Percentiles rank a stretch among this genome's conserved stretches.
Evolutionary conservation across 2,797 vertebrate species (phyloP).

Genomic region (Fratercula arctica): DNA sequence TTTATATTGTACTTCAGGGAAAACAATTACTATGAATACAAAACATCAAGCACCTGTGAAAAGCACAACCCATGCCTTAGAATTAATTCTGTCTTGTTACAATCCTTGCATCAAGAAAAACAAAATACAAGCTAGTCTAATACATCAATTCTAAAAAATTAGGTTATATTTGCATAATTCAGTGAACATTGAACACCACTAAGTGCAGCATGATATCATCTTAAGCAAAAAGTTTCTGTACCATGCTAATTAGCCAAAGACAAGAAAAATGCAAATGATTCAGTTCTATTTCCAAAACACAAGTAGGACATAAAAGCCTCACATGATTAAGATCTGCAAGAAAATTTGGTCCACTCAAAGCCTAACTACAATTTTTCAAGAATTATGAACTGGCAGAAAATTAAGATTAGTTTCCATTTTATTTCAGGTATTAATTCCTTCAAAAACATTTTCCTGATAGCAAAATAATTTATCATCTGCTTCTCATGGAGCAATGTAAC

Average conservation of each 20-base stretch:
- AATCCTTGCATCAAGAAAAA: constrained; percentile 28
- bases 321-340: background rate
- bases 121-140: constrained; percentile 1
- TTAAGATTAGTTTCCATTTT: background rate
- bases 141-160: background rate
- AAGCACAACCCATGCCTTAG: constrained; percentile 15
- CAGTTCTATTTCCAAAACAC: background rate
- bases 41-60: constrained; percentile 65
- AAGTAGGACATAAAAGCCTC: background rate
- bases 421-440: background rate
- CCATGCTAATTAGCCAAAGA: constrained; percentile 11
- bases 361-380: background rate
- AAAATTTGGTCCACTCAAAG: background rate
- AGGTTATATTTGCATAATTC: constrained; percentile 68
- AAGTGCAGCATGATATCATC: constrained; percentile 27
- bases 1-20: constrained; percentile 63
- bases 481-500: background rate
- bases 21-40: constrained; percentile 62
- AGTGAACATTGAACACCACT: constrained; percentile 30
- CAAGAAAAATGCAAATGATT: constrained; percentile 27
- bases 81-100: constrained; percentile 36
- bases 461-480: background rate
- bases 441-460: background rate
- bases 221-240: constrained; percentile 46
- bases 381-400: background rate